phyloP scores from a whole-genome alignment of 2,113 vertebrate genomes.

The Pitta sordida region DNA sequence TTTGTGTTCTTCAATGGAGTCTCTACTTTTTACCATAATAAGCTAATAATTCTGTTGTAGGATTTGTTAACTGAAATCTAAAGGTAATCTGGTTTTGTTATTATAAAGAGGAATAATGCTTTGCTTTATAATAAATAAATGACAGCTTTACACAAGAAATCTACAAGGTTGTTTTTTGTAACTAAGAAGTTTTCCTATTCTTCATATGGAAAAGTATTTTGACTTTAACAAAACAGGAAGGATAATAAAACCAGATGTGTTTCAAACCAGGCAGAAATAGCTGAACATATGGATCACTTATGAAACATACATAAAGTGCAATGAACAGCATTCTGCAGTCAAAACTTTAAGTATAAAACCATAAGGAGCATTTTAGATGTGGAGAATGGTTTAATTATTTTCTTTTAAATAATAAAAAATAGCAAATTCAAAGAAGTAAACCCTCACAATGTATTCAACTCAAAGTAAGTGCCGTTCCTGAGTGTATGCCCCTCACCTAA shows the following conservation, averaged over 20 bases:
- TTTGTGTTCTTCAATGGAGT: neutral
- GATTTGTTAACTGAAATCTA: neutral
- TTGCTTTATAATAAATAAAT: neutral
- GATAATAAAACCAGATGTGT: conserved; percentile 16
- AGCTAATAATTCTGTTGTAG: neutral
- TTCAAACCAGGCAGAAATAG: neutral
- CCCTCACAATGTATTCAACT: neutral
- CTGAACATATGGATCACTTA: neutral
- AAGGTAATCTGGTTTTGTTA: neutral
- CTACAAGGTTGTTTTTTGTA: neutral
- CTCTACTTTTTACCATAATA: neutral
- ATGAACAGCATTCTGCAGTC: neutral
- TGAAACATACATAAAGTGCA: neutral
- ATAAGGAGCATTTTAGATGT: neutral
- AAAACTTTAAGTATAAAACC: neutral
- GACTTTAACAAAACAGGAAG: neutral
- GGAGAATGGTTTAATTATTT: neutral
- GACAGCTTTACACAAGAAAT: neutral
- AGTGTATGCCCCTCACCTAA: neutral
- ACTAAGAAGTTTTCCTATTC: neutral
- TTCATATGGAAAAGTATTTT: neutral
- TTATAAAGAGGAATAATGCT: neutral
- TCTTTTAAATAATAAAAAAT: neutral
- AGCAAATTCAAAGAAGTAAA: neutral
- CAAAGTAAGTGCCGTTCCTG: neutral